A percentile compares a stretch with the other conserved stretches of the same genome.
Conservation (phyloP, 2,797 vertebrate species). For the Phoeniculus purpureus region DNA sequence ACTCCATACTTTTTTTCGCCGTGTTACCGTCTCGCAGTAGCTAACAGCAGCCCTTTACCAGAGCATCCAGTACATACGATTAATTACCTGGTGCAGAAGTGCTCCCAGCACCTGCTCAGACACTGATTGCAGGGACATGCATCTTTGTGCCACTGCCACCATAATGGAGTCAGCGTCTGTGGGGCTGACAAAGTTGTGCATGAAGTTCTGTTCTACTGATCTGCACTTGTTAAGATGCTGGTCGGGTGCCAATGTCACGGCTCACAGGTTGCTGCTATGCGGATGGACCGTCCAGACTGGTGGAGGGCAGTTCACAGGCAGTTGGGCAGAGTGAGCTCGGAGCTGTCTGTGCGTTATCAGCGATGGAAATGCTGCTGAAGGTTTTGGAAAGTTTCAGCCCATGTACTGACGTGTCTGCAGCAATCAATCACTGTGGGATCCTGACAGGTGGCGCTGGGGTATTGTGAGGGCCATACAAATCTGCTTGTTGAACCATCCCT, state of each 20-base stretch:
- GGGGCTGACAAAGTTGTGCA: neutral
- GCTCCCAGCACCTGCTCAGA: rapidly evolving
- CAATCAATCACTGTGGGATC: neutral
- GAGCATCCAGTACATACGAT: rapidly evolving
- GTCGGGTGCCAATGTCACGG: neutral
- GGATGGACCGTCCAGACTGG: neutral
- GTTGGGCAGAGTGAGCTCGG: neutral
- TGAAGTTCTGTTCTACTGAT: neutral
- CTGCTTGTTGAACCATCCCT: neutral
- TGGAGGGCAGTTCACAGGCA: rapidly evolving
- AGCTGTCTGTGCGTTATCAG: rapidly evolving
- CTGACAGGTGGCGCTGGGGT: neutral
- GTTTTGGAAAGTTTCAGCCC: neutral
- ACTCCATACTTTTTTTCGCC: neutral
- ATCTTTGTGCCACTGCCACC: neutral
- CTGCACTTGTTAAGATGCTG: neutral
- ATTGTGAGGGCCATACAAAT: neutral
- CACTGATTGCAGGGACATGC: neutral
- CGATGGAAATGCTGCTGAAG: neutral
- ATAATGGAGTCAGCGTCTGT: neutral
- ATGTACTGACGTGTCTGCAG: rapidly evolving
- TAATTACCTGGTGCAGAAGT: neutral
- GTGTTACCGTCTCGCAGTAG: neutral
- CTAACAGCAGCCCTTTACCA: neutral
- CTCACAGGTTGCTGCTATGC: neutral